Percentiles rank a stretch among this genome's conserved stretches.
These are phyloP conservation scores for Myocastor coypus DNA, from an alignment of 2,113 vertebrate species.

Conservation along the genomic window DNA sequence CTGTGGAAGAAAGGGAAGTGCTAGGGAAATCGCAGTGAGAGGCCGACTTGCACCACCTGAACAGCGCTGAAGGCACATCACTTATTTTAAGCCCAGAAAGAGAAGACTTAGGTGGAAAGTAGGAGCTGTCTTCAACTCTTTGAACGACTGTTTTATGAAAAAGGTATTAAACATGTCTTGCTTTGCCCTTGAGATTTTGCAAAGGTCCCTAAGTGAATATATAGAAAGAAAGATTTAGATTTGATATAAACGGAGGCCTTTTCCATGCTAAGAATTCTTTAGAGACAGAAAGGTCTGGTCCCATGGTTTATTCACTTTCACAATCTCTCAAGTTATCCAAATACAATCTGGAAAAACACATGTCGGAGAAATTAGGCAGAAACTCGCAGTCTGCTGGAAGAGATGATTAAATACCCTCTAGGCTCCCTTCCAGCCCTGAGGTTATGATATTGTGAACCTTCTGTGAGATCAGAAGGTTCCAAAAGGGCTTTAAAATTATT, in stretches of 20 bases:
- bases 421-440: conserved; percentile 59
- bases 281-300: conserved; percentile 29
- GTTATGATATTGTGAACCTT: conserved; percentile 36
- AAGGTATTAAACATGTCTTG: neutral
- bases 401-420: conserved; percentile 33
- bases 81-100: neutral
- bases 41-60: neutral
- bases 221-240: neutral
- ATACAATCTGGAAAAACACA: conserved; percentile 60
- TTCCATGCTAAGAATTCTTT: conserved; percentile 14
- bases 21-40: neutral
- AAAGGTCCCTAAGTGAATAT: neutral
- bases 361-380: conserved; percentile 42
- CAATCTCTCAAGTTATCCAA: conserved; percentile 54
- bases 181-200: conserved; percentile 13
- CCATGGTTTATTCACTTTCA: conserved; percentile 38
- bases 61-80: neutral
- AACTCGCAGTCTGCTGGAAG: conserved; percentile 34
- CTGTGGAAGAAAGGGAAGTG: neutral
- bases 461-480: conserved; percentile 63
- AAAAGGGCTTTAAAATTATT: conserved; percentile 66
- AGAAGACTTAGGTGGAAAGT: neutral
- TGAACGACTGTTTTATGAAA: conserved; percentile 14
- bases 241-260: conserved; percentile 32
- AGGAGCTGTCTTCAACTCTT: neutral